Base-by-base conservation (phyloP, 2,888 invertebrate species). In the Cerastoderma edule region DNA sequence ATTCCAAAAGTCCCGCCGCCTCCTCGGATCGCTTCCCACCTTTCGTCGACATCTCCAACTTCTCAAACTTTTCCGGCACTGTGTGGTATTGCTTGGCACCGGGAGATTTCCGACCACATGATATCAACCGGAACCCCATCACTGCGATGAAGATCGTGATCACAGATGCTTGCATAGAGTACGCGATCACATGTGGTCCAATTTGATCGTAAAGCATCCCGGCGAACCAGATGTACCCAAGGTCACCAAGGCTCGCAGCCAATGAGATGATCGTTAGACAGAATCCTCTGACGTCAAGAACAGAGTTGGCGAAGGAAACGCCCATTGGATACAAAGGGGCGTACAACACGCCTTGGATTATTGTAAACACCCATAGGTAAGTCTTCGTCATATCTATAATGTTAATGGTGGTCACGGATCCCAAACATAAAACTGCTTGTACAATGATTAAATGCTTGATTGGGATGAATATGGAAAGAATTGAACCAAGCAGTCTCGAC, bases 301-400 rank as follows among this genome's bases (percentile, higher is more conserved):
- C 80, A 10, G 78, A 77, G 63, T 84, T 82, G 1, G 70, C 67
- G 50, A 75, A 84, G 0, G 82, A 69, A 30, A 84, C 57, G 4
- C 80, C 75, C 2, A 80, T 73, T 22, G 84, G 84, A 56, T 68
- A 84, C 4, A 78, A 63, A 0, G 82, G 82, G 4, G 80, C 80
- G 24, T 78, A 69, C 4, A 75, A 53, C n/a, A 80, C 44, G 0
- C 79, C 82, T 33, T 76, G 67, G 16, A 72, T 30, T 8, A 74
- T 74, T 1, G 80, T 72, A 53, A 78, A 82, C 2, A 64, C 53
- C 84, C 84, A 84, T n/a, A 84, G 30, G 19, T 73, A 46, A 2
- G 65, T 13, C 2, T 66, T 65, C 30, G 65, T 80, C 19, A 68
- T 64, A 10, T 56, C 60, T 16, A 75, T 57, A 33, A 82, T 80